Percentiles rank a stretch among this genome's conserved stretches.
Conservation (phyloP, 2,113 vertebrate genomes). For the Scytalopus superciliaris region DNA sequence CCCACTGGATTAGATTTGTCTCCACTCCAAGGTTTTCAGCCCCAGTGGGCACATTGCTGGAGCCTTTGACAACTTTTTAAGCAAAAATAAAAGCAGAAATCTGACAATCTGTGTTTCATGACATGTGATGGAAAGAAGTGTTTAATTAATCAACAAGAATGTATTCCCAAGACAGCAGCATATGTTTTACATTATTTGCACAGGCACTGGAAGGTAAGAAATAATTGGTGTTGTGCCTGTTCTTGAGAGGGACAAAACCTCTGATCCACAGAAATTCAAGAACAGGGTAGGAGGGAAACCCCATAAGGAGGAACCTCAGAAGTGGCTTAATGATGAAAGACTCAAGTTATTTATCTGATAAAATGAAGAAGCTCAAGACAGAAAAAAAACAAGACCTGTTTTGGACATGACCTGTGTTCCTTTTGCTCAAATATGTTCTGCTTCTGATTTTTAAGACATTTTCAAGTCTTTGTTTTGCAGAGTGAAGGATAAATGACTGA, state of each 20-base stretch:
- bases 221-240: background rate
- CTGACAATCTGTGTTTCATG: background rate
- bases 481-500: background rate
- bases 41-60: background rate
- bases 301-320: background rate
- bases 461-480: background rate
- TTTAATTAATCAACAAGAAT: conserved; percentile 54
- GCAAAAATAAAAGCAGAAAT: conserved; percentile 32
- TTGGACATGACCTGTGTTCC: background rate
- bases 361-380: background rate
- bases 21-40: background rate
- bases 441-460: background rate
- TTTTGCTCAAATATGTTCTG: background rate
- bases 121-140: background rate
- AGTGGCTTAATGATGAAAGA: background rate
- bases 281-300: background rate
- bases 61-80: conserved; percentile 5
- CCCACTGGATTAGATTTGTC: background rate
- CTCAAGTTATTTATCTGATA: background rate
- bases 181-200: conserved; percentile 44
- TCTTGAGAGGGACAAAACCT: background rate
- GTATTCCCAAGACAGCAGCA: conserved; percentile 10
- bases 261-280: background rate
- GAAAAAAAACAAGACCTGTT: background rate
- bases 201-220: conserved; percentile 21